Evolutionary conservation across 2,888 invertebrate species (phyloP).

Genomic region (Sclerodermus sp.): DNA sequence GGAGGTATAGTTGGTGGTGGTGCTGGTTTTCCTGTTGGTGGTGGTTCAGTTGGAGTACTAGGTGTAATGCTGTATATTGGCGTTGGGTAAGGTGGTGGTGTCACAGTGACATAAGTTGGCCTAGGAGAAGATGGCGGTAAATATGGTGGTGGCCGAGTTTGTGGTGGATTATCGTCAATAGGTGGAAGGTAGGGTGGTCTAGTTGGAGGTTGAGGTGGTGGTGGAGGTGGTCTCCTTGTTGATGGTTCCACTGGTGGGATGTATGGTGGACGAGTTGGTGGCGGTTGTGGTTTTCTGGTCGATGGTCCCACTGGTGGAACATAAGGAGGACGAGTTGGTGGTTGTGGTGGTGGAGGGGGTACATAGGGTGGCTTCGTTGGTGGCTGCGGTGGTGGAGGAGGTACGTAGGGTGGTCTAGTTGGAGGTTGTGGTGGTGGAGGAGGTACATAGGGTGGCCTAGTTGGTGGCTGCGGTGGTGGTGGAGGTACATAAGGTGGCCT

Average conservation of each 20-base stretch:
- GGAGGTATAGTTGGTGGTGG: slow-evolving; percentile 48
- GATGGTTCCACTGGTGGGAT: slow-evolving; percentile 19
- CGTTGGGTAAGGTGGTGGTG: slow-evolving; percentile 55
- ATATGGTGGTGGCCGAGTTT: slow-evolving; percentile 44
- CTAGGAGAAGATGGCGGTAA: slow-evolving; percentile 47
- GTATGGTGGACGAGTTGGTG: slow-evolving; percentile 7
- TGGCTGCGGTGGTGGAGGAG: slow-evolving; percentile 3
- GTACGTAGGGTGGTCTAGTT: slow-evolving; percentile 1
- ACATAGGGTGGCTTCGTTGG: slow-evolving; percentile 16
- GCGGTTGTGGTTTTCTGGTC: slow-evolving; percentile 4
- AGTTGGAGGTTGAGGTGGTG: slow-evolving; percentile 9
- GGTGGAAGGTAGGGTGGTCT: slow-evolving; percentile 11
- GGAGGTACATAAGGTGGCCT: slow-evolving; percentile 5
- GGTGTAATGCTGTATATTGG: slow-evolving; percentile 40
- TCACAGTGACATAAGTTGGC: slow-evolving; percentile 39
- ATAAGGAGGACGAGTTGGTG: slow-evolving; percentile 12
- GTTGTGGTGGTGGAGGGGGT: slow-evolving; percentile 4
- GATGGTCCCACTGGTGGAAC: slow-evolving; percentile 13
- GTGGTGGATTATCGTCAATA: slow-evolving; percentile 19
- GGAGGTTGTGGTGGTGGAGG: slow-evolving; percentile 7
- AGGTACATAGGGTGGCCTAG: slow-evolving; percentile 1
- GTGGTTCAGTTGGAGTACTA: slow-evolving; percentile 28
- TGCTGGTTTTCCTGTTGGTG: slow-evolving; percentile 43
- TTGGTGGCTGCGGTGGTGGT: not conserved
- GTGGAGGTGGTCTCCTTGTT: slow-evolving; percentile 12